phyloP scores from a whole-genome alignment of 2,113 vertebrate genomes.

The Nothocercus nigrocapillus region DNA sequence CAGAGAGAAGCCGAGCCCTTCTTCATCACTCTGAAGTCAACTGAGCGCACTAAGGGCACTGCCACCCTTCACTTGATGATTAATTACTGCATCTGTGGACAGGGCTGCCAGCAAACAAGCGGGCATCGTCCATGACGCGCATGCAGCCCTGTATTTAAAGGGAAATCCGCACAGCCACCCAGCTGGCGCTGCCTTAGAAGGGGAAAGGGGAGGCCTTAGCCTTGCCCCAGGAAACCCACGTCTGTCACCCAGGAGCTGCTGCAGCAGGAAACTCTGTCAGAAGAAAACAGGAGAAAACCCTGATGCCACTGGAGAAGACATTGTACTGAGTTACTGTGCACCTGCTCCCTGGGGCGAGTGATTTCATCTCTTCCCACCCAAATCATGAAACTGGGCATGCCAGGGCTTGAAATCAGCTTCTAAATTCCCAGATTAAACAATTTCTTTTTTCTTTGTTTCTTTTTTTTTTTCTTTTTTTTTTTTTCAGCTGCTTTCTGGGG shows the following conservation, averaged over 20 bases:
- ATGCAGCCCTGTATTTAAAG: background rate
- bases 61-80: conserved; percentile 35
- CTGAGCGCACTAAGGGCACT: background rate
- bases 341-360: background rate
- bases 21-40: conserved; percentile 28
- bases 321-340: background rate
- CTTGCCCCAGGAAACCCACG: background rate
- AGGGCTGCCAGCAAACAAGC: conserved; percentile 27
- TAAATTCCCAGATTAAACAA: background rate
- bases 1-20: background rate
- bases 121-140: conserved; percentile 22
- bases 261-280: conserved; percentile 41
- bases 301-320: background rate
- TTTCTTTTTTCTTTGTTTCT: no score
- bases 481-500: background rate
- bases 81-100: conserved; percentile 54
- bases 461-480: background rate
- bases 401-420: background rate
- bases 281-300: conserved; percentile 22
- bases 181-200: background rate
- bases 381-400: background rate
- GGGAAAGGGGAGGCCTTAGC: background rate
- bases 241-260: conserved; percentile 57
- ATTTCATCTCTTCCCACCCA: background rate
- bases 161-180: background rate